phyloP scores from a whole-genome alignment of 2,797 vertebrate genomes.

The Amazonetta brasiliensis region DNA sequence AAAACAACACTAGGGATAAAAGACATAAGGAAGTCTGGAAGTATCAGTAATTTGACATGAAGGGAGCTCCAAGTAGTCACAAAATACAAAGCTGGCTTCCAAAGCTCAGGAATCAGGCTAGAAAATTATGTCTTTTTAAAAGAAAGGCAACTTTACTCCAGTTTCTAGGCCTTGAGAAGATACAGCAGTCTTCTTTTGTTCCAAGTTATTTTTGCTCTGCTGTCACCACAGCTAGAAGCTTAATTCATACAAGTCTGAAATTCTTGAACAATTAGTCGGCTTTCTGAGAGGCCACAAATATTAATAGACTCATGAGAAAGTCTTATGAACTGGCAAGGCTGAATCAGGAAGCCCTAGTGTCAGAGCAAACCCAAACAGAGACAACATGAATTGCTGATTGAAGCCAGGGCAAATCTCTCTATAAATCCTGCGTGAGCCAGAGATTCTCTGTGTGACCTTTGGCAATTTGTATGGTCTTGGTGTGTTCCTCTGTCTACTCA shows the following conservation, averaged over 20 bases:
- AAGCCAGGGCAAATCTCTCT: slow-evolving; percentile 48
- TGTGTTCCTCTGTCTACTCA: slow-evolving; percentile 68
- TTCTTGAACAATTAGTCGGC: slow-evolving; percentile 5
- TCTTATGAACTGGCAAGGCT: slow-evolving; percentile 25
- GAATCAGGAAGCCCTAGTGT: neutral
- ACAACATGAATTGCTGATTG: slow-evolving; percentile 46
- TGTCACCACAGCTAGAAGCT: neutral
- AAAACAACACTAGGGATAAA: neutral
- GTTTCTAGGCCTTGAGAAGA: slow-evolving; percentile 1
- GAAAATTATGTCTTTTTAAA: neutral
- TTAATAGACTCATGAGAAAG: slow-evolving; percentile 46
- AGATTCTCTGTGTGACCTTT: slow-evolving; percentile 58
- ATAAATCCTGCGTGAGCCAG: slow-evolving; percentile 51
- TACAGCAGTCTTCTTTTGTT: neutral
- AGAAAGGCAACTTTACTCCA: neutral
- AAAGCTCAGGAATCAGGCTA: neutral
- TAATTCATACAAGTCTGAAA: slow-evolving; percentile 35
- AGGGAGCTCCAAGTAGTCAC: neutral
- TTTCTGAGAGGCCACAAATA: slow-evolving; percentile 46
- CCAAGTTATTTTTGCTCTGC: neutral
- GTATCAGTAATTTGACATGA: neutral
- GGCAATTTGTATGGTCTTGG: slow-evolving; percentile 58
- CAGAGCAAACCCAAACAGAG: slow-evolving; percentile 56
- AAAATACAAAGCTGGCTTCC: neutral
- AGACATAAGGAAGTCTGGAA: neutral